Evolutionary conservation across 2,113 vertebrate genomes (phyloP).

Genomic region (Cynocephalus volans): DNA sequence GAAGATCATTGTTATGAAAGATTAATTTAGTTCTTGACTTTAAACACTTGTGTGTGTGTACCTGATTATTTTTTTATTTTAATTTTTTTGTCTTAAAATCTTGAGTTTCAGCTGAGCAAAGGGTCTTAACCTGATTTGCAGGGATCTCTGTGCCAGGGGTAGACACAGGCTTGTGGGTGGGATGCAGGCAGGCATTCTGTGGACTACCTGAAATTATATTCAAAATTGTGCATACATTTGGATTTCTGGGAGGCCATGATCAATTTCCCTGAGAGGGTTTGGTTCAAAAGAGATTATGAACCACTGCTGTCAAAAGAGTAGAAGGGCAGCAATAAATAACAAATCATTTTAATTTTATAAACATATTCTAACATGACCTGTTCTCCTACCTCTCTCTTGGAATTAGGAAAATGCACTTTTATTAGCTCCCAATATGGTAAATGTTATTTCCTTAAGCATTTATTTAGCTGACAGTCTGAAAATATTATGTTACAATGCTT

Average conservation of each 20-base stretch:
- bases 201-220: conserved; percentile 23
- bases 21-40: conserved; percentile 27
- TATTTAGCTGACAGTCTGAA: conserved; percentile 55
- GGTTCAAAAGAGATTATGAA: not conserved
- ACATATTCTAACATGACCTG: conserved; percentile 40
- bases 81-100: not conserved
- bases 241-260: not conserved
- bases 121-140: not conserved
- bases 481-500: conserved; percentile 63
- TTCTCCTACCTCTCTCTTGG: conserved; percentile 1
- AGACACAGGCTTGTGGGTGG: not conserved
- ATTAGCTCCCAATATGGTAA: conserved; percentile 57
- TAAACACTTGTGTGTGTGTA: not conserved
- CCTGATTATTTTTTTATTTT: not conserved
- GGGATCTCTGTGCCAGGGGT: not conserved
- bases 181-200: not conserved
- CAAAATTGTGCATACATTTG: not conserved
- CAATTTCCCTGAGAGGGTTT: not conserved
- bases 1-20: not conserved
- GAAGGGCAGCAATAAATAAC: conserved; percentile 4
- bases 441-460: conserved; percentile 58
- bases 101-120: not conserved
- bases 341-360: conserved; percentile 62
- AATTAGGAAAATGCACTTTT: conserved; percentile 63
- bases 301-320: conserved; percentile 2